These are phyloP conservation scores for Connochaetes taurinus DNA, from an alignment of 2,113 vertebrate species.

Conservation along the genomic window DNA sequence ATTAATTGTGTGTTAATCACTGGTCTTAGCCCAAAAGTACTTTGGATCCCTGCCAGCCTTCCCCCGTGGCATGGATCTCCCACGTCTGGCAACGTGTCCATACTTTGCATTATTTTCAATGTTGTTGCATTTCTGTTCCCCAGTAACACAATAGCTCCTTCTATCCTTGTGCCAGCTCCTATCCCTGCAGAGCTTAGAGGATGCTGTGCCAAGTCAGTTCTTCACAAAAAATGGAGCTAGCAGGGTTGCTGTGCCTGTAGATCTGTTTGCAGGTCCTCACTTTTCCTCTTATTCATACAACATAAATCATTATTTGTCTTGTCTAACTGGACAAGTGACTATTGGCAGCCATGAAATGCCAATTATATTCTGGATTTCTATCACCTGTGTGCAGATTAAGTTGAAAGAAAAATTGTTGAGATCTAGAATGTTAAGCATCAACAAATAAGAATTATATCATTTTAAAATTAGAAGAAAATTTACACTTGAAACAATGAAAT, in stretches of 20 bases:
- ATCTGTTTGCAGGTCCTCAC: background rate
- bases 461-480: background rate
- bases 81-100: background rate
- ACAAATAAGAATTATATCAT: background rate
- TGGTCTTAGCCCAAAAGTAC: background rate
- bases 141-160: background rate
- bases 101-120: background rate
- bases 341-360: background rate
- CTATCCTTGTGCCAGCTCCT: background rate
- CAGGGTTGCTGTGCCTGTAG: background rate
- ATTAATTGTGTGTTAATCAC: background rate
- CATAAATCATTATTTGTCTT: background rate
- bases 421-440: background rate
- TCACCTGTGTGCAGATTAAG: background rate
- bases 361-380: background rate
- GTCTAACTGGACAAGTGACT: background rate
- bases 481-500: background rate
- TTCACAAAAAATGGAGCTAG: background rate
- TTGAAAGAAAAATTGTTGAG: background rate
- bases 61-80: background rate
- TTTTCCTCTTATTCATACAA: background rate
- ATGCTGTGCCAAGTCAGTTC: background rate
- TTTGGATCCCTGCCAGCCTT: background rate
- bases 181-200: background rate
- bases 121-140: background rate